These are phyloP conservation scores for Rhabdomys pumilio DNA, from an alignment of 2,797 vertebrate genomes.

Conservation along the genomic window DNA sequence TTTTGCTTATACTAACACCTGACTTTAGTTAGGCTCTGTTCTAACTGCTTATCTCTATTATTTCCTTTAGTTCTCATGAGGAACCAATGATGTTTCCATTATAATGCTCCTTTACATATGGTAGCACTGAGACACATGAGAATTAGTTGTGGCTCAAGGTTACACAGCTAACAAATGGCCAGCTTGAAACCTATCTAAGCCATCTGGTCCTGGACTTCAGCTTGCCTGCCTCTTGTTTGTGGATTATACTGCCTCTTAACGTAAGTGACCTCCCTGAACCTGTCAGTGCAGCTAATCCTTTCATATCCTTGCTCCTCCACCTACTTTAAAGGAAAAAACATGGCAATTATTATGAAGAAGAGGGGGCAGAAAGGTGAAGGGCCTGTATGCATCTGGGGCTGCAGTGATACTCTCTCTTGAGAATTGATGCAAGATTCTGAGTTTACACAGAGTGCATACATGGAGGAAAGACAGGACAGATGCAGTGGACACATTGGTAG, in stretches of 20 bases:
- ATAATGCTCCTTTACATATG: not conserved
- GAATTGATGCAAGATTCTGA: not conserved
- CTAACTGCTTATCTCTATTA: not conserved
- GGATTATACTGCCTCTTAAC: not conserved
- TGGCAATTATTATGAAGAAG: not conserved
- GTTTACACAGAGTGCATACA: not conserved
- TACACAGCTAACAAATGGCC: not conserved
- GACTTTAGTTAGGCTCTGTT: not conserved
- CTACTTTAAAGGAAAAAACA: not conserved
- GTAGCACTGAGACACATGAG: not conserved
- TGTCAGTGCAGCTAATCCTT: not conserved
- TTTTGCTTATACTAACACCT: not conserved
- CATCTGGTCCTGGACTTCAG: not conserved
- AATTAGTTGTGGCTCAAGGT: not conserved
- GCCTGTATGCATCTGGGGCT: too few species aligned
- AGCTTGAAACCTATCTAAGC: not conserved
- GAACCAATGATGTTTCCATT: not conserved
- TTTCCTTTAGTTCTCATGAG: slow-evolving; percentile 31
- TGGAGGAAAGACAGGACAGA: not conserved
- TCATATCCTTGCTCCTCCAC: not conserved
- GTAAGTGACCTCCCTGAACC: not conserved
- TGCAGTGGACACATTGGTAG: rapidly evolving
- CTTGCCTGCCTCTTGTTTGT: not conserved
- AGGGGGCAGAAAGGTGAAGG: not conserved
- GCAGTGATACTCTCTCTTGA: not conserved